phyloP scores from a whole-genome alignment of 2,797 vertebrate genomes.

The Leuciscus waleckii region DNA sequence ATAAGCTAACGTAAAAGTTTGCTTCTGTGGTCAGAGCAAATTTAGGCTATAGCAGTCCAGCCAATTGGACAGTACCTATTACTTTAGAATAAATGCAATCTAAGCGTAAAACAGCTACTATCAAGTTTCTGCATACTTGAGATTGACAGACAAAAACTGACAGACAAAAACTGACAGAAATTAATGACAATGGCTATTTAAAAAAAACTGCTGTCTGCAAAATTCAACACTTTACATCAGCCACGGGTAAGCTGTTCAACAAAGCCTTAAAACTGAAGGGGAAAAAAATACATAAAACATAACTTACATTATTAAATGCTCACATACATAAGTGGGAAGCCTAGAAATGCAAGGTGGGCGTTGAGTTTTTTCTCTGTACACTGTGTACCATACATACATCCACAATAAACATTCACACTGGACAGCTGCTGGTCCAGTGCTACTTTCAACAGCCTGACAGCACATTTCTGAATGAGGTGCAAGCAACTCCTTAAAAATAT shows the following conservation, averaged over 20 bases:
- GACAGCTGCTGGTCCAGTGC: conserved; percentile 21
- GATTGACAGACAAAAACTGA: neutral
- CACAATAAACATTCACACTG: neutral
- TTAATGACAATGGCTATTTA: neutral
- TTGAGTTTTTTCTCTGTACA: conserved; percentile 30
- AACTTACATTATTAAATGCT: neutral
- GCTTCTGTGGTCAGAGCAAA: neutral
- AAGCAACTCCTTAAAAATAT: neutral
- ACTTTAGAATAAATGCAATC: neutral
- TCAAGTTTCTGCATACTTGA: neutral
- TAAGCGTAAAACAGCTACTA: neutral
- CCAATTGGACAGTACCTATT: neutral
- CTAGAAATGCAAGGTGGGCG: neutral
- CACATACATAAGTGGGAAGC: neutral
- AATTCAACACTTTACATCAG: neutral
- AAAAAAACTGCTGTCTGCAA: neutral
- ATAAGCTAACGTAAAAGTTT: neutral
- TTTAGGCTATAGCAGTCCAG: neutral
- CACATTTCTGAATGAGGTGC: neutral
- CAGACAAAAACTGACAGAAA: neutral
- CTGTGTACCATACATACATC: neutral
- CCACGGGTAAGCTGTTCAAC: neutral
- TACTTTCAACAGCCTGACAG: conserved; percentile 30
- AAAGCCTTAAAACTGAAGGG: neutral
- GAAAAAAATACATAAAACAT: neutral